Evolutionary conservation across 2,797 vertebrate genomes (phyloP).

Genomic region (Clarias platycephalus): DNA sequence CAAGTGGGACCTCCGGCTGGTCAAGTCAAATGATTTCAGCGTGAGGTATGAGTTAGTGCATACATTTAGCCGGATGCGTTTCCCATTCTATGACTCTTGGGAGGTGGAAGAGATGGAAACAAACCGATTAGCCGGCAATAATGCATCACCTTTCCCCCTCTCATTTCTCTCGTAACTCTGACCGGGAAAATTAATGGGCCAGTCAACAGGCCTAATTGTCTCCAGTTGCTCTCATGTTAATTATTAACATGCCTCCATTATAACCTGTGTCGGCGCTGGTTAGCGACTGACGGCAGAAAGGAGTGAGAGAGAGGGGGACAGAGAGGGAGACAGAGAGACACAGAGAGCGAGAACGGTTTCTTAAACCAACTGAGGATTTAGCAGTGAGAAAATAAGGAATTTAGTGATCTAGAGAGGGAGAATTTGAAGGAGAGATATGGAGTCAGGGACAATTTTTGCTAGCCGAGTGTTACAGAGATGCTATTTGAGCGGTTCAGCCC

Average conservation of each 20-base stretch:
- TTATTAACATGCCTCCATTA: conserved; percentile 76
- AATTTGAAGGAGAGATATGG: conserved; percentile 49
- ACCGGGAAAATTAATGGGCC: conserved; percentile 75
- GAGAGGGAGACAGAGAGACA: conserved; percentile 50
- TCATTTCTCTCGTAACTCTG: conserved; percentile 42
- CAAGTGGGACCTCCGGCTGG: background rate
- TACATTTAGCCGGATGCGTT: background rate
- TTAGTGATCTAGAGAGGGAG: conserved; percentile 39
- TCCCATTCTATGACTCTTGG: background rate
- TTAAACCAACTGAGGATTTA: conserved; percentile 33
- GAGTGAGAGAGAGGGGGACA: conserved; percentile 14
- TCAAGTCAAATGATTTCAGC: background rate
- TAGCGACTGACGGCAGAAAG: conserved; percentile 61
- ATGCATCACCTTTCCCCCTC: conserved; percentile 17
- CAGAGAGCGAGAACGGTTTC: conserved; percentile 49
- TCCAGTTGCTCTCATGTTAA: conserved; percentile 80
- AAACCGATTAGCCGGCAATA: conserved; percentile 19
- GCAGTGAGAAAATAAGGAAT: conserved; percentile 44
- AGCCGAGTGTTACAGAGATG: conserved; percentile 43
- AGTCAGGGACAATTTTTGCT: conserved; percentile 62
- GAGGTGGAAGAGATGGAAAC: background rate
- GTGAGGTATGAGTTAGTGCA: background rate
- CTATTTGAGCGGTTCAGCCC: conserved; percentile 58
- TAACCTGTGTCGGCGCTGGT: conserved; percentile 57
- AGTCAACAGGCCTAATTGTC: conserved; percentile 79